Evolutionary conservation across 2,797 vertebrate species (phyloP), one percentile per base, ranked within the genome.

Genomic region (Gallinago stenura): DNA sequence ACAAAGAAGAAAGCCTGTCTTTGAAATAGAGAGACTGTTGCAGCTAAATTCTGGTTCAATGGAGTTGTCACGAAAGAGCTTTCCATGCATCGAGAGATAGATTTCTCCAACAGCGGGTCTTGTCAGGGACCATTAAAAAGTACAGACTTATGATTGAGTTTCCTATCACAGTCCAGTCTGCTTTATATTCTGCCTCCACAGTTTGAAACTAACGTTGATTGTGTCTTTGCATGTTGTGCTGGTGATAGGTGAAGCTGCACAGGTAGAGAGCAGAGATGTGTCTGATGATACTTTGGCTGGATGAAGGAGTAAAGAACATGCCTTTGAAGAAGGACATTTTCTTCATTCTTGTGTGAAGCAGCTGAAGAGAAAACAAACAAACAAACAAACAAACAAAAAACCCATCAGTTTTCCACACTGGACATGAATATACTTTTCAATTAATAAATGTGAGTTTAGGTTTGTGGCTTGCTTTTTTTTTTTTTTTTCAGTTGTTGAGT

Each of bases 21-120:
- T 84, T 86, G 46, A 82, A 77, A 87, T 26, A 75, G 30, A 68
- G 31, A 53, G 7, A 24, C 45, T 58, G 25, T 79, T 87, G 71
- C 9, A 66, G 65, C 80, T 92, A 78, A 83, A 85, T 75, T 90
- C 84, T 85, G 33, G 83, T 92, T 91, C 73, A 71, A 37, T 80
- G 28, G 30, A 80, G n/a, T 80, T 88, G 70, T 90, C 83, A 76
- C 17, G 0, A 43, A 71, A 81, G 65, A 89, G n/a, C 35, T 85
- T 84, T 80, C 73, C 65, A 41, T 70, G 56, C 64, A 90, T 50
- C 1, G 1, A 81, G 46, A 79, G 53, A 60, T 1, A 73, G 46
- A 58, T 90, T 92, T 83, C 45, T 80, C 72, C 80, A 58, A 60
- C 77, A 81, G 39, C 1, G 1, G 62, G 76, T 86, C 20, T 51